Evolutionary conservation across 2,888 invertebrate genomes (phyloP).

Genomic region (Sphaeridia pumilis): DNA sequence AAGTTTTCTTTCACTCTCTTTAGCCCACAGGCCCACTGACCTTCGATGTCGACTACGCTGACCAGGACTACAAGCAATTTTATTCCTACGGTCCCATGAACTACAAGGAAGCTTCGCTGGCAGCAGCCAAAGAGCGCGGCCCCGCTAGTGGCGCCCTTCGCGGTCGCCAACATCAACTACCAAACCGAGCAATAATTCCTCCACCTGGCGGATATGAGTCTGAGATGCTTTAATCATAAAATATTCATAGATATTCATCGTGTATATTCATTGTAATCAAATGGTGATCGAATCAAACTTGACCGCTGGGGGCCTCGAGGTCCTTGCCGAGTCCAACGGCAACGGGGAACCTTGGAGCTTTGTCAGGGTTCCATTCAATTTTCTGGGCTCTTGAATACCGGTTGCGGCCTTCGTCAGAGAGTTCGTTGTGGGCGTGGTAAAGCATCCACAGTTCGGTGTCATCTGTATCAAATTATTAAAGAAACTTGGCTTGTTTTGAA

Average conservation of each 20-base stretch:
- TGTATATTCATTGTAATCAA: not conserved
- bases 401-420: constrained; percentile 22
- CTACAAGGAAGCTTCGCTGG: constrained; percentile 77
- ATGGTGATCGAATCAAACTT: no score
- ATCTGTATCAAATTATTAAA: constrained; percentile 14
- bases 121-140: constrained; percentile 53
- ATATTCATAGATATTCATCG: not conserved
- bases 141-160: no score
- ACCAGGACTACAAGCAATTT: constrained; percentile 61
- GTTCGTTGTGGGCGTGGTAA: constrained; percentile 28
- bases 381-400: constrained; percentile 27
- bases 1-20: constrained; percentile 41
- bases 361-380: constrained; percentile 27
- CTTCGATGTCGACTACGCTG: constrained; percentile 72
- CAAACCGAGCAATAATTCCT: no score
- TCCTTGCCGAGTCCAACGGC: constrained; percentile 21
- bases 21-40: constrained; percentile 46
- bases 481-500: constrained; percentile 5
- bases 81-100: constrained; percentile 77
- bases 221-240: not conserved
- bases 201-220: not conserved
- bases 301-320: constrained; percentile 24
- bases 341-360: constrained; percentile 24
- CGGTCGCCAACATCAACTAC: no score
- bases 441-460: constrained; percentile 30